Evolutionary conservation across 1,140 invertebrate species (phyloP).

Genomic region (Halesus radiatus): DNA sequence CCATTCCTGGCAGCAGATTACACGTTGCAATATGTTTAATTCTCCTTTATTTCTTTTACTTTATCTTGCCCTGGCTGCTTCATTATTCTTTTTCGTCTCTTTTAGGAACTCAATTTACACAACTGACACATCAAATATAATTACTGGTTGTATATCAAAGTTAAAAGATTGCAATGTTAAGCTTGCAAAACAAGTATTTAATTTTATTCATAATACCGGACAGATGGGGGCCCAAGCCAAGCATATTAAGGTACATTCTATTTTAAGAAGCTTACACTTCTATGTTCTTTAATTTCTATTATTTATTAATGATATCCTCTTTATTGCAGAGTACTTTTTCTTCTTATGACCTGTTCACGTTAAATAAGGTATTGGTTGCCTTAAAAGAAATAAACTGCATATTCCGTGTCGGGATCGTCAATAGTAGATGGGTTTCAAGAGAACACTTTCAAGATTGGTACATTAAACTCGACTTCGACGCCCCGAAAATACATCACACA

Average conservation of each 20-base stretch:
- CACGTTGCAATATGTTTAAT: neutral
- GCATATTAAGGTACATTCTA: constrained; percentile 30
- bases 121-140: neutral
- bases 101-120: constrained; percentile 7
- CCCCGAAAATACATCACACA: neutral
- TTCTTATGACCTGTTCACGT: neutral
- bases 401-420: constrained; percentile 9
- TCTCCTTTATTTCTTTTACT: neutral
- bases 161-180: constrained; percentile 12
- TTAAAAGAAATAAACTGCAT: constrained; percentile 7
- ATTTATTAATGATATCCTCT: neutral
- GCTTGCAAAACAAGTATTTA: constrained; percentile 13
- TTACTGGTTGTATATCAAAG: neutral
- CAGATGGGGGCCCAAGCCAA: constrained; percentile 5
- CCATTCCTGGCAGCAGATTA: neutral
- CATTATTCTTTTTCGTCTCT: neutral
- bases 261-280: neutral
- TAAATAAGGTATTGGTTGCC: neutral
- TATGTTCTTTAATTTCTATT: neutral
- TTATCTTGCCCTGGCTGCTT: neutral
- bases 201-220: constrained; percentile 10
- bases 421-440: constrained; percentile 25
- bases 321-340: constrained; percentile 20
- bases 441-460: constrained; percentile 20
- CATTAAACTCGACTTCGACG: constrained; percentile 11